Conservation (phyloP, 2,797 vertebrate species). For the Sorex maritimensis region DNA sequence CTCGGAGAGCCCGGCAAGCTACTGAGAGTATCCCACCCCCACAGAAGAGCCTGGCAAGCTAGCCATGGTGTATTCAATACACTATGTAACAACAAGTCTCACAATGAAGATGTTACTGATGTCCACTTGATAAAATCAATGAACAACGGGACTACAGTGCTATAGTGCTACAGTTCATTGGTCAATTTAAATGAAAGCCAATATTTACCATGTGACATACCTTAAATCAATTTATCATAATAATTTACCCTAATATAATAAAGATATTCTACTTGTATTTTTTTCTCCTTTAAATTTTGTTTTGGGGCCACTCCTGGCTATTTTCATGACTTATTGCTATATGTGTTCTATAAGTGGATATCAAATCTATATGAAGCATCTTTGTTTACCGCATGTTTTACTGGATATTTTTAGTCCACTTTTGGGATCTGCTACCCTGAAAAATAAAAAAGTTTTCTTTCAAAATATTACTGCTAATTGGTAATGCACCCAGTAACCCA, state of each 20-base stretch:
- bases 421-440: background rate
- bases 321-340: background rate
- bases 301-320: too few relatives aligned
- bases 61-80: too few relatives aligned
- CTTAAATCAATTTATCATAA: too few relatives aligned
- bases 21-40: too few relatives aligned
- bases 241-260: too few relatives aligned
- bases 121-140: too few relatives aligned
- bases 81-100: too few relatives aligned
- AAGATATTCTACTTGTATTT: too few relatives aligned
- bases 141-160: too few relatives aligned
- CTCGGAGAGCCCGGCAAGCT: too few relatives aligned
- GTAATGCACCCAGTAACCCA: background rate
- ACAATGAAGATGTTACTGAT: background rate
- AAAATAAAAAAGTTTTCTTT: background rate
- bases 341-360: background rate
- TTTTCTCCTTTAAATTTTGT: too few relatives aligned
- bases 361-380: background rate
- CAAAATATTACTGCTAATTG: background rate
- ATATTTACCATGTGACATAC: background rate
- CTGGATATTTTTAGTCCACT: background rate
- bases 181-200: background rate
- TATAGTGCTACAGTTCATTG: background rate
- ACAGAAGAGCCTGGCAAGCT: too few relatives aligned
- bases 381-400: background rate